Base-by-base conservation (phyloP, 2,113 vertebrate species). In the Psittacula cyanocephala region DNA sequence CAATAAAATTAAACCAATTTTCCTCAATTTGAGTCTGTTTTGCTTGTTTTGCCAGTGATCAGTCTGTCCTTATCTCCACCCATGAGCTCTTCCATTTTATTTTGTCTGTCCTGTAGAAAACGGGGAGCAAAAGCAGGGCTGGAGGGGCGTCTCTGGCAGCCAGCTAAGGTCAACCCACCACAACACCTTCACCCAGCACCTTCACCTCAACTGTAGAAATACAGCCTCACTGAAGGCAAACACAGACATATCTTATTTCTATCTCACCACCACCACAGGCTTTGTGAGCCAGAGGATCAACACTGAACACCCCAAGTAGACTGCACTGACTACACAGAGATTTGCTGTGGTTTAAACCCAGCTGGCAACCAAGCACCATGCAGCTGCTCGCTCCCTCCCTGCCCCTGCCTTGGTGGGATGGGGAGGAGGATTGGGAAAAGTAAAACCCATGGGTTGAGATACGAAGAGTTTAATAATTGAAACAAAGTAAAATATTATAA, bases 251-350 rank as follows among this genome's bases (percentile, higher is more conserved):
- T 28, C 17, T 28, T 67, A 29, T 10, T 72, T 60, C 35, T 69
- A 0, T 74, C 68, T 81, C 68, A 46, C 29, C 33, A 39, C 4
- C 31, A 63, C 13, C 1, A 2, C 28, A 13, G 0, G 0, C 11
- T 16, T 31, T 76, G 12, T 25, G 28, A 91, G 28, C 13, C 33
- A 65, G 47, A 89, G 16, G 3, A 44, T 8, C 31, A 55, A 55
- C 37, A 39, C 20, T 35, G 37, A 53, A 49, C 28, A 47, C 23
- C 25, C 24, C 47, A 28, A 7, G 2, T 20, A 83, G 37, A 39
- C 3, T 67, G 29, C 14, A 68, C 5, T 28, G 4, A 46, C 43
- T 67, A 37, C n/a, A 15, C 6, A 63, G 25, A 71, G 41, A 35
- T 59, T 59, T 59, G 57, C 22, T 35, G 55, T 23, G 33, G 33